A percentile compares a stretch with the other conserved stretches of the same genome.
Conservation (phyloP, 2,113 vertebrate genomes). For the Callionymus lyra region DNA sequence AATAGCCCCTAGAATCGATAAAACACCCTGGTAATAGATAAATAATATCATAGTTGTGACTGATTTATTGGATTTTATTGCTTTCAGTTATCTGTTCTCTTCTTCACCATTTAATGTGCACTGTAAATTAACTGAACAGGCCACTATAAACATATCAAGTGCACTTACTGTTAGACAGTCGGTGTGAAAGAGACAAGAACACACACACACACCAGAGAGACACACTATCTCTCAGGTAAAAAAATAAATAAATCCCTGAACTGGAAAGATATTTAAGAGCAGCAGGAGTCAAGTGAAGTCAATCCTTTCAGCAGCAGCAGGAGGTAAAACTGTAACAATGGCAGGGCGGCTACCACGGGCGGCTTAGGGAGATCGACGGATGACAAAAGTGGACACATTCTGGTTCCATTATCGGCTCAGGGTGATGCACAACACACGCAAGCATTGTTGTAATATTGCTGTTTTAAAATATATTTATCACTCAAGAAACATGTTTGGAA, state of each 20-base stretch:
- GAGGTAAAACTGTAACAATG: conserved; percentile 40
- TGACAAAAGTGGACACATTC: too few species aligned
- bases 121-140: conserved; percentile 32
- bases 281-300: conserved; percentile 30
- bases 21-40: conserved; percentile 33
- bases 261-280: conserved; percentile 30
- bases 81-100: conserved; percentile 33
- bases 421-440: too few species aligned
- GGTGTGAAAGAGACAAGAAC: conserved; percentile 23
- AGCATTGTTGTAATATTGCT: too few species aligned
- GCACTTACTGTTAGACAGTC: conserved; percentile 22
- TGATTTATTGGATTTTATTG: conserved; percentile 43
- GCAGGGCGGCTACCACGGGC: conserved; percentile 34
- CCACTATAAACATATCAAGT: conserved; percentile 28
- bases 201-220: conserved; percentile 28
- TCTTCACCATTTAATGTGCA: conserved; percentile 34
- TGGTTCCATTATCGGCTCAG: too few species aligned
- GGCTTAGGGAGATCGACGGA: conserved; percentile 27
- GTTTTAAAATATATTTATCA: too few species aligned
- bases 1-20: conserved; percentile 22
- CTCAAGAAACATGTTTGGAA: too few species aligned
- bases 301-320: conserved; percentile 32
- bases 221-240: conserved; percentile 12
- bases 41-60: conserved; percentile 30
- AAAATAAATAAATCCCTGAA: conserved; percentile 5